phyloP scores from a whole-genome alignment of 2,888 invertebrate genomes.

The Unio pictorum region DNA sequence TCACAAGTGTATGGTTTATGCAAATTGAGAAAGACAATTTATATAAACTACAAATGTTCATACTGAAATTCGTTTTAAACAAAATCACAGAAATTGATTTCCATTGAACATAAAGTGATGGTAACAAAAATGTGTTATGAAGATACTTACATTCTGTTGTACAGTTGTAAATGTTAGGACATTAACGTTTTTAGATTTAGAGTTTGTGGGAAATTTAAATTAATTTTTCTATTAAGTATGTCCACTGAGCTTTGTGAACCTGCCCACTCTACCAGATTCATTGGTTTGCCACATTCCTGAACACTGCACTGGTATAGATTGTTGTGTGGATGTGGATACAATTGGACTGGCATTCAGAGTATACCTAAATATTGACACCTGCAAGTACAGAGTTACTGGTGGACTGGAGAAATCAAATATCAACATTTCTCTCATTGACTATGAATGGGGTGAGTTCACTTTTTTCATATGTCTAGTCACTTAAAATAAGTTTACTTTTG shows the following conservation, averaged over 20 bases:
- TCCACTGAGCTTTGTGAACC: conserved; percentile 24
- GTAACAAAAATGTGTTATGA: no score
- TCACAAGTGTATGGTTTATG: no score
- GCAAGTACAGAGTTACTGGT: conserved; percentile 42
- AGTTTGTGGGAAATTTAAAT: neutral
- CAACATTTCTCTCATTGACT: conserved; percentile 37
- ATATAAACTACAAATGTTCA: no score
- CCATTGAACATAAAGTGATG: no score
- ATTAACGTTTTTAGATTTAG: no score
- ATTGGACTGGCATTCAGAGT: conserved; percentile 35
- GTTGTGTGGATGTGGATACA: conserved; percentile 35
- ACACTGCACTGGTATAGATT: conserved; percentile 33
- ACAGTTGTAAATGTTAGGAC: no score
- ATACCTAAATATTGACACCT: conserved; percentile 45
- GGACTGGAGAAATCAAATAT: conserved; percentile 43
- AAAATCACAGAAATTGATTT: no score
- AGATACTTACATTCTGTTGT: no score
- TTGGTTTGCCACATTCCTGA: conserved; percentile 28
- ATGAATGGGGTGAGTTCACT: conserved; percentile 41
- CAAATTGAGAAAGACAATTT: no score
- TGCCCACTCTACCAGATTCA: conserved; percentile 24
- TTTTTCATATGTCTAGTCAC: no score
- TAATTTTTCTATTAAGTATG: conserved; percentile 25
- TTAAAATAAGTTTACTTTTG: no score
- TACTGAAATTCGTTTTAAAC: no score